These are phyloP conservation scores for Troglohyphantes excavatus DNA, from an alignment of 2,888 invertebrate species.

Conservation along the genomic window DNA sequence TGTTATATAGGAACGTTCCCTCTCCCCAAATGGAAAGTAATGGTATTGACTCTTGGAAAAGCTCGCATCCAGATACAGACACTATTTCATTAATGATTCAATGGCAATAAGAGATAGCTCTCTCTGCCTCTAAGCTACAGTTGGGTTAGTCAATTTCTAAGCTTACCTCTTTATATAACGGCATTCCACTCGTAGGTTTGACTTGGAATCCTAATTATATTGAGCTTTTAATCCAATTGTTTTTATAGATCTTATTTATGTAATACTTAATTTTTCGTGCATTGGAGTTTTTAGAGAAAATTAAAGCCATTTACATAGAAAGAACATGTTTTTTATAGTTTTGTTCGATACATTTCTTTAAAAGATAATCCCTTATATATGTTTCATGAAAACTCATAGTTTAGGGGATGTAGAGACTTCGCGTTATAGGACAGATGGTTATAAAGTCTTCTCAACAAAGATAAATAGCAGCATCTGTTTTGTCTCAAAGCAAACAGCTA, in stretches of 20 bases:
- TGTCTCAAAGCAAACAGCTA: too few relatives aligned
- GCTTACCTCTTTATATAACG: slow-evolving; percentile 11
- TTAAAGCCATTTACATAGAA: too few relatives aligned
- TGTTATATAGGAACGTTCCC: slow-evolving; percentile 19
- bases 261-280: background rate
- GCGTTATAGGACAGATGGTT: too few relatives aligned
- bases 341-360: too few relatives aligned
- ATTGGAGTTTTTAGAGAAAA: background rate
- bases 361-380: too few relatives aligned
- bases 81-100: slow-evolving; percentile 69
- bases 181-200: background rate
- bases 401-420: too few relatives aligned
- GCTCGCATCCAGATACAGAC: slow-evolving; percentile 55
- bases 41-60: slow-evolving; percentile 69
- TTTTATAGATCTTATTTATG: background rate
- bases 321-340: too few relatives aligned
- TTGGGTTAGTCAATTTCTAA: slow-evolving; percentile 25
- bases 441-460: too few relatives aligned
- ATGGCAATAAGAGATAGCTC: slow-evolving; percentile 46
- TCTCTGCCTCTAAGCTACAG: slow-evolving; percentile 26
- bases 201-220: slow-evolving; percentile 39
- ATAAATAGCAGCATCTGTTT: too few relatives aligned
- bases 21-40: slow-evolving; percentile 47
- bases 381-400: too few relatives aligned
- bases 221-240: background rate